Conservation (phyloP, 1,140 invertebrate species). For the Diorhabda sublineata region DNA sequence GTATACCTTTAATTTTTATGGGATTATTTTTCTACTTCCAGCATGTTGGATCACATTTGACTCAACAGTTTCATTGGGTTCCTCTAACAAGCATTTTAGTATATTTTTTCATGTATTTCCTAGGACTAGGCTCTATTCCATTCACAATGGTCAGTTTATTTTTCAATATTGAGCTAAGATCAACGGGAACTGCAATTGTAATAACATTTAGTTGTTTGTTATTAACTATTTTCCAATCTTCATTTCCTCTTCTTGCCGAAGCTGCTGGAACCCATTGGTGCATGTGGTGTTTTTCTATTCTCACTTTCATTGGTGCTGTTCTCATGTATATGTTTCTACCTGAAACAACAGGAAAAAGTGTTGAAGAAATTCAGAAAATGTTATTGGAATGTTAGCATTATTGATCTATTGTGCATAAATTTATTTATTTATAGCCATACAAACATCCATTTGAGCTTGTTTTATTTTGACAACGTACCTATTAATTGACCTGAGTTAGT, state of each 20-base stretch:
- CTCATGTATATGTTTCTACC: slow-evolving; percentile 64
- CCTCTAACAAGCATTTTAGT: slow-evolving; percentile 33
- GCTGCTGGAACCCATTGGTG: slow-evolving; percentile 62
- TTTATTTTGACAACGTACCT: too few species aligned
- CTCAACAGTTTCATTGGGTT: slow-evolving; percentile 47
- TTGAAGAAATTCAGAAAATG: slow-evolving; percentile 51
- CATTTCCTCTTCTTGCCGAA: slow-evolving; percentile 57
- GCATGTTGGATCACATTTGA: slow-evolving; percentile 47
- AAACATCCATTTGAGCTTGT: too few species aligned
- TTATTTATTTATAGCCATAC: too few species aligned
- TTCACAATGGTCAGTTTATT: slow-evolving; percentile 83
- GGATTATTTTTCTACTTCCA: slow-evolving; percentile 62
- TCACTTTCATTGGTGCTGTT: slow-evolving; percentile 42
- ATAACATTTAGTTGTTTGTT: slow-evolving; percentile 71
- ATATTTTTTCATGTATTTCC: slow-evolving; percentile 37
- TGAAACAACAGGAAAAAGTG: slow-evolving; percentile 77
- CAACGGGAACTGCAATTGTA: slow-evolving; percentile 62
- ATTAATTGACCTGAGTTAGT: too few species aligned
- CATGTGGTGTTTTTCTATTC: slow-evolving; percentile 75
- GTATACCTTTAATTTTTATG: slow-evolving; percentile 46
- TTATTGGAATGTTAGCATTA: slow-evolving; percentile 30
- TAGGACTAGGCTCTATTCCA: slow-evolving; percentile 73
- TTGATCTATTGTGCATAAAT: too few species aligned
- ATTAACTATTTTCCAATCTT: slow-evolving; percentile 72
- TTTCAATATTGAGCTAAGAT: slow-evolving; percentile 71